Evolutionary conservation across 2,113 vertebrate species (phyloP), one percentile per base, ranked within the genome.

Genomic region (Eurypyga helias): DNA sequence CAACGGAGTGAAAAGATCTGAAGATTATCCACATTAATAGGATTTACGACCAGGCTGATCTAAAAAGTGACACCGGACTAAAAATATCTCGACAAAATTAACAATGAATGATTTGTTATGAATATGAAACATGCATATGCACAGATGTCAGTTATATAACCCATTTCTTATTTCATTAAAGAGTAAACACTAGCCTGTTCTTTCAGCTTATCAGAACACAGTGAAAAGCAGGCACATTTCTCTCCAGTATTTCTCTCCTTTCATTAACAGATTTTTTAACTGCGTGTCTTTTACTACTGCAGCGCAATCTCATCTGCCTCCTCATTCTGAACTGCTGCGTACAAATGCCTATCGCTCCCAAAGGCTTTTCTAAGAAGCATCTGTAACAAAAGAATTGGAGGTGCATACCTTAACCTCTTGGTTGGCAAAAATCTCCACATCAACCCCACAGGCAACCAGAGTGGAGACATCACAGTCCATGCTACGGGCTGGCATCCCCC

Each of bases 381-480:
- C 62, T 4, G 80, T 48, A 93, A 93, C 71, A 96, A 95, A 93
- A 90, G 64, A 84, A 96, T 17, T 19, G 73, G 69, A 93, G 90
- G 90, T 28, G 83, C 98, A 75, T 99, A 99, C 98, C 98, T 99
- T 98, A 94, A 98, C 97, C 96, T 98, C 98, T 87, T 97, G 98
- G 96, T 87, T 98, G 97, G 98, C 98, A 97, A 99, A 99, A 97
- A 99, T 93, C 97, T 99, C 98, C 80, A 98, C 97, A 64, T 99
- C 98, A 90, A 98, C 98, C 97, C 98, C 96, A 71, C 98, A 99
- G 97, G 98, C 98, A 89, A 99, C 98, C 98, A 99, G 98, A 93
- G 98, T 98, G 90, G 98, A 98, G 93, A 97, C 97, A 97, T 98
- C 98, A 98, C 98, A 98, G 98, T 99, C 98, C 98, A 98, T 98